These are phyloP conservation scores for Mesitornis unicolor DNA, from an alignment of 2,113 vertebrate species.

Conservation along the genomic window DNA sequence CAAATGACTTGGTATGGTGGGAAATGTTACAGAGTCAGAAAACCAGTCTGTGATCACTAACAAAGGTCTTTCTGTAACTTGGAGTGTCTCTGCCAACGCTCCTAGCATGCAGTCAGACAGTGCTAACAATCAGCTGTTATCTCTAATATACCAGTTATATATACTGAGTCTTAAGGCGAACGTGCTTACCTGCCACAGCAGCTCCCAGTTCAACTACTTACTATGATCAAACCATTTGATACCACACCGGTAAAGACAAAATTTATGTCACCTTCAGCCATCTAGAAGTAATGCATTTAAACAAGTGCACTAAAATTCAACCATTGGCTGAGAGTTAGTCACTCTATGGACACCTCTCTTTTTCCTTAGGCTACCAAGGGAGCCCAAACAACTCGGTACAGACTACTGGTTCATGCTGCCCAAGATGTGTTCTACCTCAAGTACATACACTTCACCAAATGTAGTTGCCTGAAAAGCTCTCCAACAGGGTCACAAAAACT, in stretches of 20 bases:
- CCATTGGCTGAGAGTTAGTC: neutral
- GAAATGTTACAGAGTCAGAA: neutral
- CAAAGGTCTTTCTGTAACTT: neutral
- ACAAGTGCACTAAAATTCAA: neutral
- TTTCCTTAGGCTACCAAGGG: neutral
- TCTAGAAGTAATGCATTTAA: neutral
- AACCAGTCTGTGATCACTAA: neutral
- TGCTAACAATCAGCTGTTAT: neutral
- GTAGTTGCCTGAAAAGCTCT: neutral
- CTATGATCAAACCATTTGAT: neutral
- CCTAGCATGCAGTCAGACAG: neutral
- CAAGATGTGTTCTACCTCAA: neutral
- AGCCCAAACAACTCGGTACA: neutral
- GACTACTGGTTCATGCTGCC: neutral
- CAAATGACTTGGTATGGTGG: neutral
- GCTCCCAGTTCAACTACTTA: neutral
- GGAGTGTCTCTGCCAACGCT: neutral
- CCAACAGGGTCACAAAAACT: neutral
- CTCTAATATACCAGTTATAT: neutral
- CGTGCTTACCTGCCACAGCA: neutral
- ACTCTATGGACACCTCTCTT: neutral
- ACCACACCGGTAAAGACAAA: neutral
- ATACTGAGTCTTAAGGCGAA: neutral
- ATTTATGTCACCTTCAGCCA: neutral
- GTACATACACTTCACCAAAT: neutral